A percentile compares a stretch with the other conserved stretches of the same genome.
These are phyloP conservation scores for Clupea harengus DNA, from an alignment of 2,113 vertebrate genomes.

Conservation along the genomic window DNA sequence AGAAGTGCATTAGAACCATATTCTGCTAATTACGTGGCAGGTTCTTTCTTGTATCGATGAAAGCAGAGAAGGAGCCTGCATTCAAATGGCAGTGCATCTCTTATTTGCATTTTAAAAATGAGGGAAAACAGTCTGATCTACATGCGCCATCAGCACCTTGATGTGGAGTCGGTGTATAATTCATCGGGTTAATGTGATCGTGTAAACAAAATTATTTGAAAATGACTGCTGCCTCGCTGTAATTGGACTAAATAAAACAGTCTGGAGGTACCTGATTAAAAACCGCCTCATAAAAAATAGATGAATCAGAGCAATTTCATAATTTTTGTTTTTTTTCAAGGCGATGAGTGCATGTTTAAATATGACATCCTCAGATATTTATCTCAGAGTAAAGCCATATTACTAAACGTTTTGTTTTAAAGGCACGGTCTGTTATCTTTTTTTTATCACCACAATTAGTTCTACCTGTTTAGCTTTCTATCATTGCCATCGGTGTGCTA, in stretches of 20 bases:
- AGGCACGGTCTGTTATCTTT: neutral
- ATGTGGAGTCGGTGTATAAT: slow-evolving; percentile 18
- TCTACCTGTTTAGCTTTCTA: slow-evolving; percentile 69
- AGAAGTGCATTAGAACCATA: slow-evolving; percentile 69
- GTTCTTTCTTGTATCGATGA: slow-evolving; percentile 50
- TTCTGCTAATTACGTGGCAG: slow-evolving; percentile 68
- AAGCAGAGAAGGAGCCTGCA: slow-evolving; percentile 43
- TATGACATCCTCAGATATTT: slow-evolving; percentile 9
- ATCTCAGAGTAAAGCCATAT: slow-evolving; percentile 9
- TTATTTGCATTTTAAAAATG: neutral
- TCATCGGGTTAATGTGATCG: slow-evolving; percentile 18
- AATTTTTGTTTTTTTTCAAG: neutral
- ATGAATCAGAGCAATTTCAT: slow-evolving; percentile 14
- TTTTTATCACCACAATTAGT: slow-evolving; percentile 70
- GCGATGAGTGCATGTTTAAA: neutral
- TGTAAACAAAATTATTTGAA: slow-evolving; percentile 21
- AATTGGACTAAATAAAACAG: slow-evolving; percentile 20
- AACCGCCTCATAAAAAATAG: slow-evolving; percentile 18
- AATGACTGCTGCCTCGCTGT: slow-evolving; percentile 17
- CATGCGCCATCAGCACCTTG: slow-evolving; percentile 15
- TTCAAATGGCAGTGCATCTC: slow-evolving; percentile 15
- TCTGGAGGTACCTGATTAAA: slow-evolving; percentile 19
- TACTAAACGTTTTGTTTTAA: slow-evolving; percentile 1
- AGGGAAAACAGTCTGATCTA: neutral
- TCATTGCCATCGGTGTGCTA: slow-evolving; percentile 60